Conservation (phyloP, 30 jellyfish, hydroid and myxozoan genomes). For the Hydra vulgaris region DNA sequence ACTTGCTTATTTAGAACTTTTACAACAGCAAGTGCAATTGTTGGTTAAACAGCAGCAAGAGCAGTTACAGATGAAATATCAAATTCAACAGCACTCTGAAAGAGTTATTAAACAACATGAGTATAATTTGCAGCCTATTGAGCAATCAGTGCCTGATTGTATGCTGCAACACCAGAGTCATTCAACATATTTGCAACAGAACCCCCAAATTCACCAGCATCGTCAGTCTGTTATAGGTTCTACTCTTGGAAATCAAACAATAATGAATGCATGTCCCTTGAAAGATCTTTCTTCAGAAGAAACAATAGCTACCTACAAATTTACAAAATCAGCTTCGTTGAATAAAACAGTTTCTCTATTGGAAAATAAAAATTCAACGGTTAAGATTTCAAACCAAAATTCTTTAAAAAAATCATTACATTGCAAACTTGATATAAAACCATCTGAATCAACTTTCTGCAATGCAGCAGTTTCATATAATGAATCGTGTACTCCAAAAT, state of each 20-base stretch:
- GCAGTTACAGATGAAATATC: constrained; percentile 21
- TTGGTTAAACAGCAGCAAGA: constrained; percentile 26
- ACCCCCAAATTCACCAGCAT: constrained; percentile 6
- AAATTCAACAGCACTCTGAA: constrained; percentile 34
- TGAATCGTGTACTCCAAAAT: neutral
- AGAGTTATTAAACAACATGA: constrained; percentile 23
- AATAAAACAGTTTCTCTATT: neutral
- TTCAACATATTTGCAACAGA: constrained; percentile 4
- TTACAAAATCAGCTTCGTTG: neutral
- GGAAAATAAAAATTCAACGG: neutral
- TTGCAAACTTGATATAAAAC: neutral
- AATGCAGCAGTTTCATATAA: neutral
- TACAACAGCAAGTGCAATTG: constrained; percentile 64
- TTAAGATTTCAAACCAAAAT: neutral
- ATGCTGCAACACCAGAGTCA: constrained; percentile 1
- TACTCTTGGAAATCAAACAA: neutral
- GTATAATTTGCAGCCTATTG: constrained; percentile 6
- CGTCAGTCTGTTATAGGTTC: neutral
- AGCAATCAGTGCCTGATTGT: constrained; percentile 3
- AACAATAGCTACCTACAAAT: neutral
- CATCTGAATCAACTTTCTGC: neutral
- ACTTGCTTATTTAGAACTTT: constrained; percentile 64
- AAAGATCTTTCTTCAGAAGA: neutral
- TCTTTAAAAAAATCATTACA: neutral
- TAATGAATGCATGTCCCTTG: neutral